A percentile compares a stretch with the other conserved stretches of the same genome.
Evolutionary conservation across 2,888 invertebrate species (phyloP).

Genomic region (Desoria tigrina): DNA sequence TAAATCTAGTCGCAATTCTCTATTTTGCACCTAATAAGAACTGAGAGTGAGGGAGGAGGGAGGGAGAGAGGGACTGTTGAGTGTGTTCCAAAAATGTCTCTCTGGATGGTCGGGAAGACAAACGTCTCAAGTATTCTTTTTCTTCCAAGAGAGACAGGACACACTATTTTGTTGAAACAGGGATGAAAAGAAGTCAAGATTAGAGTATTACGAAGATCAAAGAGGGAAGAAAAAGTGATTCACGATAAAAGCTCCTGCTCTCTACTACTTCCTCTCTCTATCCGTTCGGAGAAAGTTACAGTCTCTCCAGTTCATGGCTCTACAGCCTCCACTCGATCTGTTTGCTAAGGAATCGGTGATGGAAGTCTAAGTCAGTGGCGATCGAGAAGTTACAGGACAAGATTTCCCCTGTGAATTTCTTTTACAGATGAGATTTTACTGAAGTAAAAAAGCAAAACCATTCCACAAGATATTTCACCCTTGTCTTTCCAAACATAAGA

Average conservation of each 20-base stretch:
- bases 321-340: not conserved
- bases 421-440: slow-evolving; percentile 45
- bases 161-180: slow-evolving; percentile 14
- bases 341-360: slow-evolving; percentile 10
- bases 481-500: slow-evolving; percentile 17
- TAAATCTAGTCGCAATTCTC: not conserved
- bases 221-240: slow-evolving; percentile 23
- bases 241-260: slow-evolving; percentile 17
- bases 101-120: slow-evolving; percentile 3
- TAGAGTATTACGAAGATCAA: slow-evolving; percentile 25
- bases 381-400: slow-evolving; percentile 49
- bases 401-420: slow-evolving; percentile 47
- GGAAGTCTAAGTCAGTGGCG: slow-evolving; percentile 35
- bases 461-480: slow-evolving; percentile 13
- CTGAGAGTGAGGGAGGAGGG: slow-evolving; percentile 15
- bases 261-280: not conserved
- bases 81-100: no score
- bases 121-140: slow-evolving; percentile 13
- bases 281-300: not conserved
- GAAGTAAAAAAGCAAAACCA: slow-evolving; percentile 19
- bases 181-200: slow-evolving; percentile 19
- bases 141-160: not conserved
- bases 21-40: not conserved
- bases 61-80: slow-evolving; percentile 12
- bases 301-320: not conserved